A percentile compares a stretch with the other conserved stretches of the same genome.
Conservation (phyloP, 2,113 vertebrate genomes). For the Scytalopus superciliaris region DNA sequence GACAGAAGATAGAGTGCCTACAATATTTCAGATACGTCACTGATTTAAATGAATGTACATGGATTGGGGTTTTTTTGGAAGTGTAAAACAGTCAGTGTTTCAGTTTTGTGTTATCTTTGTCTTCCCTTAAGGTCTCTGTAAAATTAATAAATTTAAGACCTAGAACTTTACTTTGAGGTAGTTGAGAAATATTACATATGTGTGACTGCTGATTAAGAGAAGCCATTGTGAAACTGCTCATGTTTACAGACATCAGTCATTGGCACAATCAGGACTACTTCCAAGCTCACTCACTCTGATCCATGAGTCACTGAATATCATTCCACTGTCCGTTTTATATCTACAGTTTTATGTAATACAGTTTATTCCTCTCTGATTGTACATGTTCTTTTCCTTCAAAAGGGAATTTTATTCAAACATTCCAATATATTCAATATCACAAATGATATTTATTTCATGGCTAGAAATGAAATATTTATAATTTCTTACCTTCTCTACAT, state of each 20-base stretch:
- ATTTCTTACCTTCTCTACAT: background rate
- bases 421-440: background rate
- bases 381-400: background rate
- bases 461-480: background rate
- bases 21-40: background rate
- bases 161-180: background rate
- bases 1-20: background rate
- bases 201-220: background rate
- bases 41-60: background rate
- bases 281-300: background rate
- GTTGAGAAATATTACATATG: background rate
- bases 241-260: background rate
- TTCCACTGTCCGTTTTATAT: background rate
- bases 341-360: background rate
- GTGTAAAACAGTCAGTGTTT: background rate
- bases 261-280: background rate
- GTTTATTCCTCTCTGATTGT: background rate
- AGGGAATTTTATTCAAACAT: background rate
- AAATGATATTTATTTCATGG: background rate
- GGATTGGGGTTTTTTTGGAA: background rate
- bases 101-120: background rate
- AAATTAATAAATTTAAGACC: background rate
- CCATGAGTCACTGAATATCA: background rate
- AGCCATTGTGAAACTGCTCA: background rate
- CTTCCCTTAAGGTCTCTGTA: background rate